Conservation (phyloP, 1,140 invertebrate genomes). For the Carposina sasakii region DNA sequence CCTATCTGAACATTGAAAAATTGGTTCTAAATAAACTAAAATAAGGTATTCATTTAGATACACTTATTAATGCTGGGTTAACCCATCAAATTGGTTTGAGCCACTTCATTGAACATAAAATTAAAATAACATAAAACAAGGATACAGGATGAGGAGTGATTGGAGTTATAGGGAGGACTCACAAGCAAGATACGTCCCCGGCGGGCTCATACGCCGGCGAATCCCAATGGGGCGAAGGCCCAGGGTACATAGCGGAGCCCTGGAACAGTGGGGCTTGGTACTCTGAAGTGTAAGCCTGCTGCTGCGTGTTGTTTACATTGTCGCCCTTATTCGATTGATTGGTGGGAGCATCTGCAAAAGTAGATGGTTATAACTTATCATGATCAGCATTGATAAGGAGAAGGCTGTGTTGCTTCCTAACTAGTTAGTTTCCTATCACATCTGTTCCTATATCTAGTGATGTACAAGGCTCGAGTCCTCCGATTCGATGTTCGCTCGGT, state of each 20-base stretch:
- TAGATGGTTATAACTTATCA: constrained; percentile 23
- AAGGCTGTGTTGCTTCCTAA: too few relatives aligned
- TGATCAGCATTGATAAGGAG: too few relatives aligned
- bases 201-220: constrained; percentile 62
- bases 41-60: too few relatives aligned
- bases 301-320: constrained; percentile 72
- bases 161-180: constrained; percentile 57
- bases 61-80: too few relatives aligned
- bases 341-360: constrained; percentile 66
- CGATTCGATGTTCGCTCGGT: too few relatives aligned
- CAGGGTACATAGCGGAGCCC: constrained; percentile 47
- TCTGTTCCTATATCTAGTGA: too few relatives aligned
- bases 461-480: too few relatives aligned
- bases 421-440: too few relatives aligned
- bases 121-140: constrained; percentile 8
- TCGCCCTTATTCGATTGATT: constrained; percentile 64
- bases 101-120: too few relatives aligned
- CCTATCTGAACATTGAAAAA: too few relatives aligned
- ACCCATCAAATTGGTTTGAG: too few relatives aligned
- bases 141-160: constrained; percentile 7
- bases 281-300: constrained; percentile 49
- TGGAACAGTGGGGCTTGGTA: constrained; percentile 36
- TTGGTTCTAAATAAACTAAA: too few relatives aligned
- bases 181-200: constrained; percentile 68
- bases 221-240: constrained; percentile 53